phyloP scores from a whole-genome alignment of 2,797 vertebrate genomes.

The Zalophus californianus region DNA sequence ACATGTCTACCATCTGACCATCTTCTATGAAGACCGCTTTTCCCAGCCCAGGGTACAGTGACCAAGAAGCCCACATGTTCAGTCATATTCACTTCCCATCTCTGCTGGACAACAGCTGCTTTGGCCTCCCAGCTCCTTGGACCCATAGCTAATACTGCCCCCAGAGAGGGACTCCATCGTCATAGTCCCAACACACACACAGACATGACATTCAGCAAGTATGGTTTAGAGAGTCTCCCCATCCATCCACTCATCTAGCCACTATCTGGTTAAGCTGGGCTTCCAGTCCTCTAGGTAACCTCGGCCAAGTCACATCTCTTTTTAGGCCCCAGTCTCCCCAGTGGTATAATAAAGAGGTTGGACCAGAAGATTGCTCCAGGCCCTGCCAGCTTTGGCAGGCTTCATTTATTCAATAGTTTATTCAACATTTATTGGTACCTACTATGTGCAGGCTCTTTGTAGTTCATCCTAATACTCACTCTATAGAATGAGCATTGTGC shows the following conservation, averaged over 20 bases:
- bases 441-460: constrained; percentile 75
- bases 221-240: background rate
- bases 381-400: background rate
- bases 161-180: background rate
- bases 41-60: background rate
- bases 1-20: background rate
- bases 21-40: background rate
- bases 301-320: background rate
- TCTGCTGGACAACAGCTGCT: background rate
- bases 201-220: background rate
- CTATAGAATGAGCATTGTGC: background rate
- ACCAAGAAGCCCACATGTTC: background rate
- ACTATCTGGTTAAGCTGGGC: background rate
- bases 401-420: constrained; percentile 3
- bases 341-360: background rate
- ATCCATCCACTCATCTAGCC: no score
- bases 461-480: constrained; percentile 13
- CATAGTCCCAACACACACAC: background rate
- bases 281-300: background rate
- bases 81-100: background rate
- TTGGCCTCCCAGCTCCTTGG: background rate
- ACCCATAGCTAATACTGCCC: background rate
- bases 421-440: constrained; percentile 61
- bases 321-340: background rate
- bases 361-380: background rate